Percentiles rank a stretch among this genome's conserved stretches.
These are phyloP conservation scores for Rhombomys opimus DNA, from an alignment of 2,113 vertebrate species.

Conservation along the genomic window DNA sequence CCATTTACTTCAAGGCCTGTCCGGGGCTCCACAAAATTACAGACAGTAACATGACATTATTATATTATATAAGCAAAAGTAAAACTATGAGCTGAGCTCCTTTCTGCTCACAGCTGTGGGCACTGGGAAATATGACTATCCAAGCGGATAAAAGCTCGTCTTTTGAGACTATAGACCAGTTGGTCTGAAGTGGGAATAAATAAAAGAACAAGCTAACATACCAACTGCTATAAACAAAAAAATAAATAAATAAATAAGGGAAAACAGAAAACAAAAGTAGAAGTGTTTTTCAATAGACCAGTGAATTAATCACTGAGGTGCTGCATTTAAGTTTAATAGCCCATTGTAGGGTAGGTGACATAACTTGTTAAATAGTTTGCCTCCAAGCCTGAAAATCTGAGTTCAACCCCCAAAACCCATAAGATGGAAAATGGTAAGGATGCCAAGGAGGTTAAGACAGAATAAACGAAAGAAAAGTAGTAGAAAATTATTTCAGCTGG, in stretches of 20 bases:
- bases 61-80: background rate
- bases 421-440: background rate
- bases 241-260: background rate
- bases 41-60: constrained; percentile 6
- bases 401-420: too few relatives aligned
- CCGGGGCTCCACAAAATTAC: background rate
- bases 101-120: background rate
- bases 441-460: background rate
- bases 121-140: background rate
- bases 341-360: background rate
- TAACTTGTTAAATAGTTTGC: background rate
- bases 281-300: background rate
- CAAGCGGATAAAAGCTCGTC: background rate
- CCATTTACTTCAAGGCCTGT: constrained; percentile 2
- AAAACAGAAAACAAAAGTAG: background rate
- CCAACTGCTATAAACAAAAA: background rate
- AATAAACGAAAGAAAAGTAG: background rate
- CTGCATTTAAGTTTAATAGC: background rate
- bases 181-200: background rate
- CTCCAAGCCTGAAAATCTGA: background rate
- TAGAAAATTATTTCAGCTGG: background rate
- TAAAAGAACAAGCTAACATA: constrained; percentile 10
- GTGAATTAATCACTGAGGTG: background rate
- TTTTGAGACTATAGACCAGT: background rate
- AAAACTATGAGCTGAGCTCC: background rate